Conservation (phyloP, 2,888 invertebrate genomes). For the Ceratothoa steindachneri region DNA sequence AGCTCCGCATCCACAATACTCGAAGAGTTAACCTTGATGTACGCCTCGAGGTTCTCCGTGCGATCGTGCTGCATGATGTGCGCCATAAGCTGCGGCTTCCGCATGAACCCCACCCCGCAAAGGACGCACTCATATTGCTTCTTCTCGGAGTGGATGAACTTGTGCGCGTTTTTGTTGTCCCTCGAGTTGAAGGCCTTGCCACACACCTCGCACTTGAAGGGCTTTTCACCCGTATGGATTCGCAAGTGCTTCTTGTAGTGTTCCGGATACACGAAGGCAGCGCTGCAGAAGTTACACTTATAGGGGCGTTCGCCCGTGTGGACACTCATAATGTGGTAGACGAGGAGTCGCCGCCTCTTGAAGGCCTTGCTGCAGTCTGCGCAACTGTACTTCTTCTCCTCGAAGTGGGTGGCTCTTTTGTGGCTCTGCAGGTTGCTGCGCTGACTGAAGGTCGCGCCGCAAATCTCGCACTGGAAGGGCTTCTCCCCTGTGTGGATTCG, state of each 20-base stretch:
- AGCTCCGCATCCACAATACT: slow-evolving; percentile 30
- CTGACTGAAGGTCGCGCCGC: slow-evolving; percentile 74
- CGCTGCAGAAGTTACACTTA: slow-evolving; percentile 40
- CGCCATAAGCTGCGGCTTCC: slow-evolving; percentile 44
- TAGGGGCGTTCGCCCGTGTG: slow-evolving; percentile 48
- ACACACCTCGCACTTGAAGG: slow-evolving; percentile 59
- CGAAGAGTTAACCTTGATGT: slow-evolving; percentile 42
- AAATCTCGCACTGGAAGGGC: slow-evolving; percentile 65
- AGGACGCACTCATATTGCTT: slow-evolving; percentile 48
- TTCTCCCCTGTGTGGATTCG: slow-evolving; percentile 66
- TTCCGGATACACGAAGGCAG: slow-evolving; percentile 47
- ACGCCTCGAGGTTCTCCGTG: slow-evolving; percentile 29
- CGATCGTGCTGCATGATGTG: slow-evolving; percentile 37
- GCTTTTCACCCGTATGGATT: slow-evolving; percentile 48
- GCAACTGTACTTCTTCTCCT: slow-evolving; percentile 59
- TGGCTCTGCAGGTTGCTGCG: slow-evolving; percentile 76
- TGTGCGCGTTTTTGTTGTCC: slow-evolving; percentile 60
- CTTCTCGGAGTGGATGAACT: slow-evolving; percentile 48
- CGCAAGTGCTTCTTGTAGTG: slow-evolving; percentile 47
- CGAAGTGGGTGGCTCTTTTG: slow-evolving; percentile 69
- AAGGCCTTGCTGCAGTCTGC: slow-evolving; percentile 44
- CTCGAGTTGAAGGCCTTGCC: slow-evolving; percentile 77
- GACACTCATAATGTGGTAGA: slow-evolving; percentile 54
- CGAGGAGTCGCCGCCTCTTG: slow-evolving; percentile 45
- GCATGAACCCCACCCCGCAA: slow-evolving; percentile 47